Conservation (phyloP, 2,797 vertebrate genomes). For the Enoplosus armatus region DNA sequence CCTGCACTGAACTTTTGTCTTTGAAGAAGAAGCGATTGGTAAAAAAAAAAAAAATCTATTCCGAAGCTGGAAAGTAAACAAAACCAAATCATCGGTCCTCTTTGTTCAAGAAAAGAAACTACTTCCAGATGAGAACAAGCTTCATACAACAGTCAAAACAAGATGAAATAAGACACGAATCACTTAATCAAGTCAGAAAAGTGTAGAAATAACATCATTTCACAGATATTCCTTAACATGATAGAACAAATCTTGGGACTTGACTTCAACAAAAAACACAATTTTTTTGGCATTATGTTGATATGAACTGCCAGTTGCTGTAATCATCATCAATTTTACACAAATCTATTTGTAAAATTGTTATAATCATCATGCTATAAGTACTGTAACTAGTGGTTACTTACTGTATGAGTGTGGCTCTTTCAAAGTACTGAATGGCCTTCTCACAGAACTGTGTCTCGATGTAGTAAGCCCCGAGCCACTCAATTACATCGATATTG, state of each 20-base stretch:
- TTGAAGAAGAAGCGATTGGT: background rate
- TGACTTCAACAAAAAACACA: background rate
- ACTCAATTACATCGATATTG: constrained; percentile 96
- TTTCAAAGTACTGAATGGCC: constrained; percentile 98
- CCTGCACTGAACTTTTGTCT: background rate
- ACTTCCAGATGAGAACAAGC: constrained; percentile 19
- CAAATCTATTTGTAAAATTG: background rate
- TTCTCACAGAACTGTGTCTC: constrained; percentile 98
- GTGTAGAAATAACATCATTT: constrained; percentile 2
- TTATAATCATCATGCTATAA: background rate
- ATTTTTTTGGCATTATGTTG: background rate
- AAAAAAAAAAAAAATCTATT: background rate
- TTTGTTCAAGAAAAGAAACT: background rate
- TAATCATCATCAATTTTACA: background rate
- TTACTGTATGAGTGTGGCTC: constrained; percentile 98
- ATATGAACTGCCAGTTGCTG: background rate
- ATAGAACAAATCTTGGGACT: background rate
- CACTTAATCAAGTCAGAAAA: background rate
- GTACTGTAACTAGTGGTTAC: constrained; percentile 65
- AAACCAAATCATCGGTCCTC: background rate
- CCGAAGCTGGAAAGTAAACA: background rate
- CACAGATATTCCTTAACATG: background rate
- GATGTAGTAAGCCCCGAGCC: constrained; percentile 97
- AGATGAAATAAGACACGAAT: background rate
- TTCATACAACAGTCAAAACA: background rate